phyloP scores from a whole-genome alignment of 2,888 invertebrate genomes.

The Diaprepes abbreviatus region DNA sequence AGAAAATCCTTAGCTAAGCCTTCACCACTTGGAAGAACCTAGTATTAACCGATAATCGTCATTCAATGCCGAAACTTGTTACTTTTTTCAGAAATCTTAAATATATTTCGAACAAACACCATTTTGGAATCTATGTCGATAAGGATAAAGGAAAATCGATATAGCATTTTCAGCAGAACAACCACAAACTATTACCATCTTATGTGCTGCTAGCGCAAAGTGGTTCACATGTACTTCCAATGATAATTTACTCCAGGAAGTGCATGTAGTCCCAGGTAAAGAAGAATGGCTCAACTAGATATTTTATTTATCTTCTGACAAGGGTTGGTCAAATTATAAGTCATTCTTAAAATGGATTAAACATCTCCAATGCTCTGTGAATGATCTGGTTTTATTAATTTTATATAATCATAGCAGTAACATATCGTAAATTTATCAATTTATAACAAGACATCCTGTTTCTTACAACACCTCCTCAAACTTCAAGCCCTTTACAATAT shows the following conservation, averaged over 20 bases:
- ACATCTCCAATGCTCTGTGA: conserved; percentile 40
- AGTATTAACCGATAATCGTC: conserved; percentile 41
- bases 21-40: conserved; percentile 40
- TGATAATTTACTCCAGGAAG: conserved; percentile 32
- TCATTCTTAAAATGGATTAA: conserved; percentile 39
- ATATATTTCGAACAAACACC: background rate
- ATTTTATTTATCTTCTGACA: conserved; percentile 41
- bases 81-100: conserved; percentile 17
- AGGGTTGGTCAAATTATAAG: conserved; percentile 35
- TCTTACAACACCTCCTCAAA: conserved; percentile 43
- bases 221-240: conserved; percentile 32
- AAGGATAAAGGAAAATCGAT: conserved; percentile 32
- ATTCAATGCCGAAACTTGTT: conserved; percentile 39
- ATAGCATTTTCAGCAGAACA: conserved; percentile 37
- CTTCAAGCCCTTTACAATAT: conserved; percentile 36
- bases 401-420: conserved; percentile 39
- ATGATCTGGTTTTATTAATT: conserved; percentile 37
- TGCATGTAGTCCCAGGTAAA: conserved; percentile 33
- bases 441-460: conserved; percentile 36
- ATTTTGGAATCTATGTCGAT: conserved; percentile 15
- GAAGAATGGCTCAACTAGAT: conserved; percentile 31
- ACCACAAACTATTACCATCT: conserved; percentile 36
- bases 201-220: conserved; percentile 37
- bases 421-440: conserved; percentile 41
- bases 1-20: conserved; percentile 34